These are phyloP conservation scores for Maniola hyperantus DNA, from an alignment of 2,888 invertebrate species.

Conservation along the genomic window DNA sequence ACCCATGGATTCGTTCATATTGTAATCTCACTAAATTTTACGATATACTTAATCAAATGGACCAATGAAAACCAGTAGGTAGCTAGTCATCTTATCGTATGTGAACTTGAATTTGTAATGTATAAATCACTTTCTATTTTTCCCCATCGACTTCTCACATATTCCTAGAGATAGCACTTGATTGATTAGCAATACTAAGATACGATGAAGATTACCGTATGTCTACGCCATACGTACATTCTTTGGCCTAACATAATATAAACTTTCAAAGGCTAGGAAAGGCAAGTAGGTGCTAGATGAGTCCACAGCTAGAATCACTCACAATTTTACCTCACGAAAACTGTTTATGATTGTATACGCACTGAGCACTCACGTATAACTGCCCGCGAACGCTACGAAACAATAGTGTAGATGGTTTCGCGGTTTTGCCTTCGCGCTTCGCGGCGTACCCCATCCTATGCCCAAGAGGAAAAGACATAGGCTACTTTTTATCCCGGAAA, in stretches of 20 bases:
- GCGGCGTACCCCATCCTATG: too few relatives aligned
- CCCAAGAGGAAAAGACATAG: too few relatives aligned
- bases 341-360: too few relatives aligned
- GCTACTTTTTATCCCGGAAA: too few relatives aligned
- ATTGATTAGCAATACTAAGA: neutral
- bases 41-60: neutral
- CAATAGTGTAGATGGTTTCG: too few relatives aligned
- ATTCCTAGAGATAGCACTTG: neutral
- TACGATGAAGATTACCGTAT: neutral
- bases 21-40: too few relatives aligned
- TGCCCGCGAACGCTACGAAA: too few relatives aligned
- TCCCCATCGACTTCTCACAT: neutral
- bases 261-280: neutral
- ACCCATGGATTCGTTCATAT: neutral
- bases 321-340: too few relatives aligned
- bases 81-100: neutral
- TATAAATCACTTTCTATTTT: constrained; percentile 6
- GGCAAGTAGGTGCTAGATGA: too few relatives aligned
- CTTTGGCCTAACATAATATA: neutral
- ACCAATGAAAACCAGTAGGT: neutral
- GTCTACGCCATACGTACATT: neutral
- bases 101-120: neutral
- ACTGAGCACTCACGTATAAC: too few relatives aligned
- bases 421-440: too few relatives aligned
- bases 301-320: too few relatives aligned